A percentile compares a stretch with the other conserved stretches of the same genome.
Conservation (phyloP, 2,797 vertebrate genomes). For the Chelon labrosus region DNA sequence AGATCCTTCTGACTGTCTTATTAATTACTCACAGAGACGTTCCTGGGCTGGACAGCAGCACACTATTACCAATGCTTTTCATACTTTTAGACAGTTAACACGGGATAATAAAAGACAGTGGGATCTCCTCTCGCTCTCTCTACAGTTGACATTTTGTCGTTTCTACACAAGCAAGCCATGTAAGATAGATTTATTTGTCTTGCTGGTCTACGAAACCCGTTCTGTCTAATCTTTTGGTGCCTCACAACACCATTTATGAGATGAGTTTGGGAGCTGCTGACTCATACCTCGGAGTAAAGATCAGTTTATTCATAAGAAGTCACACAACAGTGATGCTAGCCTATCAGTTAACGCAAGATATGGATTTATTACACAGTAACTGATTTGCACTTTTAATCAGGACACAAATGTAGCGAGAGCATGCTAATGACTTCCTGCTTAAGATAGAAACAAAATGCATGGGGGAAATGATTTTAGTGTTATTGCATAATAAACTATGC, state of each 20-base stretch:
- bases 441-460: slow-evolving; percentile 23
- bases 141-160: slow-evolving; percentile 59
- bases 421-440: slow-evolving; percentile 32
- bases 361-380: slow-evolving; percentile 6
- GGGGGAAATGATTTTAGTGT: slow-evolving; percentile 17
- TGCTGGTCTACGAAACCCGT: slow-evolving; percentile 47
- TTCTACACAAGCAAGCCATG: slow-evolving; percentile 61
- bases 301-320: slow-evolving; percentile 40
- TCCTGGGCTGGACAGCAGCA: slow-evolving; percentile 62
- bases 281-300: slow-evolving; percentile 16
- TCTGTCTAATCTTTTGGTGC: slow-evolving; percentile 54
- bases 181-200: slow-evolving; percentile 54
- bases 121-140: slow-evolving; percentile 44
- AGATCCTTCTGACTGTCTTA: slow-evolving; percentile 64
- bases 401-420: slow-evolving; percentile 22
- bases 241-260: slow-evolving; percentile 55
- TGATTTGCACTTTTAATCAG: slow-evolving; percentile 35
- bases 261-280: slow-evolving; percentile 49
- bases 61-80: slow-evolving; percentile 70
- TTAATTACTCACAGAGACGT: slow-evolving; percentile 75
- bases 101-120: slow-evolving; percentile 47
- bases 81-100: slow-evolving; percentile 70
- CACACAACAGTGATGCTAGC: slow-evolving; percentile 23
- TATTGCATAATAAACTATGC: no score
- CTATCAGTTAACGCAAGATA: slow-evolving; percentile 1